Base-by-base conservation (phyloP, 2,888 invertebrate species). In the Drosophila lutescens region DNA sequence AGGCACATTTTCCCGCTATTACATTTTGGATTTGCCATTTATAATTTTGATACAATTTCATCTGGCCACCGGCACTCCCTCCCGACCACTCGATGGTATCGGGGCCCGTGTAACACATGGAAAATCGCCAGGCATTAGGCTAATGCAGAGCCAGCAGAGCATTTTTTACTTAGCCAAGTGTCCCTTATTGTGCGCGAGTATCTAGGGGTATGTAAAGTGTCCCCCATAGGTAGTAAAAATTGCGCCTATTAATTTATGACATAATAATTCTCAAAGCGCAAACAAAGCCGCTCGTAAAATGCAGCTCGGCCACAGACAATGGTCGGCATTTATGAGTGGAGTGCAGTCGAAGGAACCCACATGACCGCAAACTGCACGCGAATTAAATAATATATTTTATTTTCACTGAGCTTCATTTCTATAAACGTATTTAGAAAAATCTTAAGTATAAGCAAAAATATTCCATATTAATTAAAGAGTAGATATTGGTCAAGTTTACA, bases 261-360 rank as follows among this genome's bases (percentile, higher is more conserved):
- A 86, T 86, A 88, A 86, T 88, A 86, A 86, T 80, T 86, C 81
- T 74, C 74, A 85, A 85, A 88, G 86, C 81, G 84, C 86, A 86
- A 86, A 86, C 79, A 88, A 85, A 88, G 80, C 71, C 78, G 82
- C 87, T 83, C 80, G 61, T 83, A 83, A 80, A 83, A 88, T 71
- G 72, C 65, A 74, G 63, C 68, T 73, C 59, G 51, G 50, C 44
- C 55, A 13, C 86, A 86, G 84, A 87, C 83, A 88, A 88, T 85
- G 74, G 69, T 54, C 68, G 20, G 54, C 76, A 85, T 79, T 79
- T 79, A 81, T 81, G 83, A 83, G 65, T 63, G 49, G 56, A 59
- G 47, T 49, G 56, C 10, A 58, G 59, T 69, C 65, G 51, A 71
- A 56, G 54, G 70, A 70, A 66, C 51, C 79, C 83, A 85, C 62